Evolutionary conservation across 2,888 invertebrate species (phyloP).

Genomic region (Incurvaria masculella): DNA sequence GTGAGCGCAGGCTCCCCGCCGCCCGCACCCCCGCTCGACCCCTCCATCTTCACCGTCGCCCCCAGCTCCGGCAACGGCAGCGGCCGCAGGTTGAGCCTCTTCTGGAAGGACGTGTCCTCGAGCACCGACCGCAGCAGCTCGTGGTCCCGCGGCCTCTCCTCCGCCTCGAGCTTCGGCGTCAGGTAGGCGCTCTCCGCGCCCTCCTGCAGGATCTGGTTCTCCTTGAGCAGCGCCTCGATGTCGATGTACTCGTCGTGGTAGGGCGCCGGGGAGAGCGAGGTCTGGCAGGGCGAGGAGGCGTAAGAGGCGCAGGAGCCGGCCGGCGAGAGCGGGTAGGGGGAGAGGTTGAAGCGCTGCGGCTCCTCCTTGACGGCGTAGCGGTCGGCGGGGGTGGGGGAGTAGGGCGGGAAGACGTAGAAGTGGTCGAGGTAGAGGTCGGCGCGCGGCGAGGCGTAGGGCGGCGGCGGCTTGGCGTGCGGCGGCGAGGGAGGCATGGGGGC

Average conservation of each 20-base stretch:
- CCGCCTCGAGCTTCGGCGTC: slow-evolving; percentile 56
- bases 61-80: slow-evolving; percentile 65
- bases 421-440: slow-evolving; percentile 39
- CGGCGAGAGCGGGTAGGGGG: slow-evolving; percentile 55
- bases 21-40: slow-evolving; percentile 55
- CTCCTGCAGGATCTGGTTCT: slow-evolving; percentile 52
- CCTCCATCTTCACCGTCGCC: slow-evolving; percentile 62
- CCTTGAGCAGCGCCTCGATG: slow-evolving; percentile 58
- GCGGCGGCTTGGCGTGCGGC: slow-evolving; percentile 37
- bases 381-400: slow-evolving; percentile 51
- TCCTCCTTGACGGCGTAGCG: slow-evolving; percentile 51
- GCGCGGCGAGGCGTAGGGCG: slow-evolving; percentile 42
- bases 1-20: slow-evolving; percentile 57
- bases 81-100: slow-evolving; percentile 77
- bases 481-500: slow-evolving; percentile 49
- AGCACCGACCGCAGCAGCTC: slow-evolving; percentile 76
- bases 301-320: slow-evolving; percentile 57
- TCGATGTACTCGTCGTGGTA: slow-evolving; percentile 61
- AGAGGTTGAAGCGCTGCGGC: slow-evolving; percentile 45
- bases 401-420: slow-evolving; percentile 50
- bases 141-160: slow-evolving; percentile 61
- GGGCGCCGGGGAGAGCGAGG: slow-evolving; percentile 41
- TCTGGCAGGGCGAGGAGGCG: slow-evolving; percentile 53
- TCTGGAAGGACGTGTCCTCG: slow-evolving; percentile 82
- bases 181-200: slow-evolving; percentile 36